phyloP scores from a whole-genome alignment of 2,888 invertebrate species.

The Platycheirus rosarum region DNA sequence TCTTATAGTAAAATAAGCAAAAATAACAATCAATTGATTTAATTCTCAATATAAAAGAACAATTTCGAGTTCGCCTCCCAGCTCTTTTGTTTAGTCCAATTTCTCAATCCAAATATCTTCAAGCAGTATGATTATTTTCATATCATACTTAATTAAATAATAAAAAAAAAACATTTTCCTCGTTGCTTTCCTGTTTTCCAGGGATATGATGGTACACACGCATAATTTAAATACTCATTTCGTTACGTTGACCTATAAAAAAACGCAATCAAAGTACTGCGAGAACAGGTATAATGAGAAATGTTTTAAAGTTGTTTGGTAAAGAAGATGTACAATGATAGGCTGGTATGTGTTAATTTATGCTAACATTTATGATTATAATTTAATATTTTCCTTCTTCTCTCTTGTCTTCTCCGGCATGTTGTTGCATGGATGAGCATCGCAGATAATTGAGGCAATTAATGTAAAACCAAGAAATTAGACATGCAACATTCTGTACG shows the following conservation, averaged over 20 bases:
- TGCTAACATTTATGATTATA: slow-evolving; percentile 59
- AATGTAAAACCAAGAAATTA: slow-evolving; percentile 42
- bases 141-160: slow-evolving; percentile 34
- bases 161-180: slow-evolving; percentile 16
- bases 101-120: slow-evolving; percentile 31
- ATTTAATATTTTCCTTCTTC: slow-evolving; percentile 24
- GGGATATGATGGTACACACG: background rate
- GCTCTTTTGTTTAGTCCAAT: slow-evolving; percentile 40
- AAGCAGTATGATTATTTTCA: background rate
- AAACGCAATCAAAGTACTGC: slow-evolving; percentile 48
- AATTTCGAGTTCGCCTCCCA: slow-evolving; percentile 32
- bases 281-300: slow-evolving; percentile 30
- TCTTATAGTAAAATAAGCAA: too few relatives aligned
- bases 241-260: slow-evolving; percentile 71
- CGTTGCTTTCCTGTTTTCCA: slow-evolving; percentile 27
- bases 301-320: slow-evolving; percentile 8
- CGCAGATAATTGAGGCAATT: slow-evolving; percentile 65
- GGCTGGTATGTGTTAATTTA: slow-evolving; percentile 53
- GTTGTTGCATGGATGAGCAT: slow-evolving; percentile 28
- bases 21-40: too few relatives aligned
- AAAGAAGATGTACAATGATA: slow-evolving; percentile 8
- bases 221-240: slow-evolving; percentile 50
- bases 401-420: background rate
- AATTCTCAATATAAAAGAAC: background rate
- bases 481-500: slow-evolving; percentile 30